A percentile compares a stretch with the other conserved stretches of the same genome.
These are phyloP conservation scores for Misgurnus mizolepis DNA, from an alignment of 2,113 vertebrate genomes.

Conservation along the genomic window DNA sequence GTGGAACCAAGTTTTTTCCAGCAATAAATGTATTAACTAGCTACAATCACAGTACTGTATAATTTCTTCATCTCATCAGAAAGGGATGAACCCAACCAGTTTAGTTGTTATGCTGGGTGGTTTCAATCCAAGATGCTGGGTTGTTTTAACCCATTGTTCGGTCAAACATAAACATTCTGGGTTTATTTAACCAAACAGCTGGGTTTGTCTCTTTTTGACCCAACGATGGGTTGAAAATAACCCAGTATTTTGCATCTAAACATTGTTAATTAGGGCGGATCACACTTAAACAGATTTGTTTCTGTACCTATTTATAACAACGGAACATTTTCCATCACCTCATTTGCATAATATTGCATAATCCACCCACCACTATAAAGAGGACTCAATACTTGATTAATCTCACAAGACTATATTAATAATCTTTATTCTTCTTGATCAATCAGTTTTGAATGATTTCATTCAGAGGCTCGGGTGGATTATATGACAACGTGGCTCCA, in stretches of 20 bases:
- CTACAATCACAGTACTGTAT: not conserved
- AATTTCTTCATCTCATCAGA: not conserved
- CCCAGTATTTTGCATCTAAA: not conserved
- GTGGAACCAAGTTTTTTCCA: not conserved
- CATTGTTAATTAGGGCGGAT: not conserved
- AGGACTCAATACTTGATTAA: not conserved
- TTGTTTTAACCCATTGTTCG: too few species aligned
- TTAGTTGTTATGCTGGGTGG: too few species aligned
- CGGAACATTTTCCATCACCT: not conserved
- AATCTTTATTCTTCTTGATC: not conserved
- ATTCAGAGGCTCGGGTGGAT: not conserved
- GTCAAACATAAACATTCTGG: too few species aligned
- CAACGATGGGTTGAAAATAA: too few species aligned
- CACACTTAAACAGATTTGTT: not conserved
- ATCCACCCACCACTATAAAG: not conserved
- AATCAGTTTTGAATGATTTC: not conserved
- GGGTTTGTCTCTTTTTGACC: too few species aligned
- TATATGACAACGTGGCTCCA: conserved; percentile 10
- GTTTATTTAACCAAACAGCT: too few species aligned
- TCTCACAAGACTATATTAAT: not conserved
- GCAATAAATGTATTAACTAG: conserved; percentile 6
- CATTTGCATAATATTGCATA: not conserved
- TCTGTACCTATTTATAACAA: not conserved
- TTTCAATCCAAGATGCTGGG: too few species aligned
- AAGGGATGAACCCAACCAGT: too few species aligned